Percentiles rank a stretch among this genome's conserved stretches.
These are phyloP conservation scores for Aphelenchoides bicaudatus DNA, from an alignment of 2,888 invertebrate genomes.

Conservation along the genomic window DNA sequence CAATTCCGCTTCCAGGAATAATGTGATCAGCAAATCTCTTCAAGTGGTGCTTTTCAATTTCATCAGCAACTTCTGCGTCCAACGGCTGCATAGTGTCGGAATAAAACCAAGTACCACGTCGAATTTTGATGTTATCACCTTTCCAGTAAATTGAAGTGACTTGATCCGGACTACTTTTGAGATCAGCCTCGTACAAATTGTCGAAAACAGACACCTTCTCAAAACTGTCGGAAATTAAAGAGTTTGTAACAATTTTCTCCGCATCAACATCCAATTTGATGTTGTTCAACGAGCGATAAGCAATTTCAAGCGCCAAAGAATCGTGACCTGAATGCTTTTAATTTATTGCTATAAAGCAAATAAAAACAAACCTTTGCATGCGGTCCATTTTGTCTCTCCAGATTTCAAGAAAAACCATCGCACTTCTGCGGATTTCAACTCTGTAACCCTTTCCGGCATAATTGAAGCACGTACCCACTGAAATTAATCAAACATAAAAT, in stretches of 20 bases:
- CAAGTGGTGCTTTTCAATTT: slow-evolving; percentile 69
- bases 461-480: no score
- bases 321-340: slow-evolving; percentile 62
- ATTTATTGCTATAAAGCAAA: background rate
- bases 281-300: slow-evolving; percentile 41
- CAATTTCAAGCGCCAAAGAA: slow-evolving; percentile 55
- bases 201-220: slow-evolving; percentile 52
- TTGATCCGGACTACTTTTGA: slow-evolving; percentile 26
- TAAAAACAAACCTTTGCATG: slow-evolving; percentile 32
- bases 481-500: no score
- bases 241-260: no score
- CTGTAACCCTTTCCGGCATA: slow-evolving; percentile 28
- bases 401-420: slow-evolving; percentile 50
- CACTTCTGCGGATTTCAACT: slow-evolving; percentile 41
- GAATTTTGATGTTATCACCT: slow-evolving; percentile 67
- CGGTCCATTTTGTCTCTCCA: slow-evolving; percentile 38
- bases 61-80: slow-evolving; percentile 66
- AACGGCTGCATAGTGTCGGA: slow-evolving; percentile 70
- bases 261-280: slow-evolving; percentile 38
- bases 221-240: slow-evolving; percentile 22
- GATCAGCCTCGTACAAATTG: slow-evolving; percentile 43
- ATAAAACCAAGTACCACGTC: slow-evolving; percentile 69
- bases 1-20: slow-evolving; percentile 52
- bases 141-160: slow-evolving; percentile 56
- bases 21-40: slow-evolving; percentile 65